A percentile compares a stretch with the other conserved stretches of the same genome.
phyloP scores from a whole-genome alignment of 1,140 invertebrate genomes.

The Heliconius melpomene region DNA sequence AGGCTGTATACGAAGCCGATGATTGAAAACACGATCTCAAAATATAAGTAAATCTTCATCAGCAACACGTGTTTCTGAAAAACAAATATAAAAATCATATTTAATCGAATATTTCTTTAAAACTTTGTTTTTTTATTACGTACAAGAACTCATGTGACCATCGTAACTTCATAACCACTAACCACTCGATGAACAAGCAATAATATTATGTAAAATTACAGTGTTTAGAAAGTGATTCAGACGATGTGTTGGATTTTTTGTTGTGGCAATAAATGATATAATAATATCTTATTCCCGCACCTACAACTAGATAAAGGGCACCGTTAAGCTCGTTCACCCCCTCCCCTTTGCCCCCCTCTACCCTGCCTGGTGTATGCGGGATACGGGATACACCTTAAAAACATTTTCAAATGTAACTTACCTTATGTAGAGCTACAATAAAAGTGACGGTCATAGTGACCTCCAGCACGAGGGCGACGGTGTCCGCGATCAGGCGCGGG shows the following conservation, averaged over 20 bases:
- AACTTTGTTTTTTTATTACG: no score
- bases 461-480: conserved; percentile 57
- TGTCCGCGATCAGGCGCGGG: conserved; percentile 60
- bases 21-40: conserved; percentile 67
- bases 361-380: neutral
- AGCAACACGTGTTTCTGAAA: conserved; percentile 71
- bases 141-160: no score
- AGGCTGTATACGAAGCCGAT: conserved; percentile 68
- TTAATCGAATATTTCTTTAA: no score
- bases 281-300: neutral
- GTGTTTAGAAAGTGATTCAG: no score
- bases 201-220: no score
- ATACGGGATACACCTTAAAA: neutral
- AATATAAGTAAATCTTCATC: conserved; percentile 71
- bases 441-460: conserved; percentile 59
- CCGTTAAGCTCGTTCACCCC: neutral
- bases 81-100: neutral
- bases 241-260: no score
- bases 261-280: neutral
- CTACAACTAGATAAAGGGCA: neutral
- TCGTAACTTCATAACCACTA: no score
- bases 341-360: no score
- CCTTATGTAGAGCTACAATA: conserved; percentile 67
- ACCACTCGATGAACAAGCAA: no score
- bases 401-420: conserved; percentile 25